Conservation (phyloP, 2,113 vertebrate species). For the Tiliqua scincoides region DNA sequence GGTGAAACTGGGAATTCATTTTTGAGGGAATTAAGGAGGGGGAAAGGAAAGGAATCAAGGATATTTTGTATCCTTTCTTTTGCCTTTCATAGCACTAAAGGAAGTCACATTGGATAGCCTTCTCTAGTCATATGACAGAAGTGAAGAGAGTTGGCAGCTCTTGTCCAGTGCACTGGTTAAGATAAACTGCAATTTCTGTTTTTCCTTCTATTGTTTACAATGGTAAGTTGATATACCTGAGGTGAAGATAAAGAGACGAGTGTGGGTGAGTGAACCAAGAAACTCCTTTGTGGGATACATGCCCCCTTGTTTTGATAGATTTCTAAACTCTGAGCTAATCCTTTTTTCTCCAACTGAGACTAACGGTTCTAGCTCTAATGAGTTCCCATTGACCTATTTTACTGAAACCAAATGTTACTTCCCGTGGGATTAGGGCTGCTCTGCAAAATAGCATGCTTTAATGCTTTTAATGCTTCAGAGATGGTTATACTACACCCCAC, state of each 20-base stretch:
- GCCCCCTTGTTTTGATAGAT: not conserved
- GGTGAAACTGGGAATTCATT: no score
- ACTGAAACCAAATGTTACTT: slow-evolving; percentile 8
- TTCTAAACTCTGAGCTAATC: not conserved
- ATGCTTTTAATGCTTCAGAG: not conserved
- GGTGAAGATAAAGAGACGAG: not conserved
- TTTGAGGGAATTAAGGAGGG: no score
- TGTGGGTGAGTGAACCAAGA: not conserved
- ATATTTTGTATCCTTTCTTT: no score
- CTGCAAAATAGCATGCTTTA: not conserved
- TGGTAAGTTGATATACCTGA: not conserved
- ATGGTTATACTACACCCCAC: slow-evolving; percentile 14
- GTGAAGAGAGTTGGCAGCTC: not conserved
- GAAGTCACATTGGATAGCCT: not conserved
- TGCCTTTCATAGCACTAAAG: not conserved
- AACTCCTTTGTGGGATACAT: not conserved
- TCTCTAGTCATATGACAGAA: not conserved
- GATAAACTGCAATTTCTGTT: not conserved
- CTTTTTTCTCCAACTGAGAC: not conserved
- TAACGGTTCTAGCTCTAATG: not conserved
- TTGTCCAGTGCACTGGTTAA: not conserved
- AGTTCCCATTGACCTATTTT: slow-evolving; percentile 12
- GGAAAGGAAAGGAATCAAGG: no score
- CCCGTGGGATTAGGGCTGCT: not conserved
- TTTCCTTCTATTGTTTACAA: not conserved